Evolutionary conservation across 2,797 vertebrate genomes (phyloP).

Genomic region (Urosaurus nigricauda): DNA sequence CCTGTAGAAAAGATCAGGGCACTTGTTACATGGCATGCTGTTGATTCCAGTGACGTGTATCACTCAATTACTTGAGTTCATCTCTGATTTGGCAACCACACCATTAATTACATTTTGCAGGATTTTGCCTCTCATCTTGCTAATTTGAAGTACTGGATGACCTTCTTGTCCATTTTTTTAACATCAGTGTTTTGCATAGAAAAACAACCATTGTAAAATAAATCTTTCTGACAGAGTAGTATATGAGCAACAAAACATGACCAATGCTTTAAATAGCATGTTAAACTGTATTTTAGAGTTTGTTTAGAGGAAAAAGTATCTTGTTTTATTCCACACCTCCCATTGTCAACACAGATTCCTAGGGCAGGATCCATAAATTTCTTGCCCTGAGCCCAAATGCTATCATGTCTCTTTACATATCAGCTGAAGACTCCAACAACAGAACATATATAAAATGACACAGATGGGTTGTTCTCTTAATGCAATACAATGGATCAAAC

Average conservation of each 20-base stretch:
- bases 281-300: not conserved
- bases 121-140: slow-evolving; percentile 52
- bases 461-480: not conserved
- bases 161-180: slow-evolving; percentile 42
- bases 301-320: not conserved
- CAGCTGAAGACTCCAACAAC: not conserved
- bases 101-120: slow-evolving; percentile 57
- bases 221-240: not conserved
- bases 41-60: slow-evolving; percentile 33
- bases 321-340: not conserved
- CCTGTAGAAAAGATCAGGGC: not conserved
- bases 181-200: not conserved
- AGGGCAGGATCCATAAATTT: not conserved
- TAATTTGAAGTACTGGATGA: slow-evolving; percentile 52
- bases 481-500: not conserved
- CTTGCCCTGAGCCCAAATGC: not conserved
- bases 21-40: not conserved
- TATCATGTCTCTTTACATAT: not conserved
- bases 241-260: slow-evolving; percentile 29
- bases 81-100: slow-evolving; percentile 26
- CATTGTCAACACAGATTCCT: not conserved
- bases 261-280: slow-evolving; percentile 17
- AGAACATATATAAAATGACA: not conserved
- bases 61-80: slow-evolving; percentile 38
- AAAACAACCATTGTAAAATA: slow-evolving; percentile 31